Evolutionary conservation across 2,113 vertebrate genomes (phyloP), one percentile per base, ranked within the genome.

Genomic region (Sardina pilchardus): DNA sequence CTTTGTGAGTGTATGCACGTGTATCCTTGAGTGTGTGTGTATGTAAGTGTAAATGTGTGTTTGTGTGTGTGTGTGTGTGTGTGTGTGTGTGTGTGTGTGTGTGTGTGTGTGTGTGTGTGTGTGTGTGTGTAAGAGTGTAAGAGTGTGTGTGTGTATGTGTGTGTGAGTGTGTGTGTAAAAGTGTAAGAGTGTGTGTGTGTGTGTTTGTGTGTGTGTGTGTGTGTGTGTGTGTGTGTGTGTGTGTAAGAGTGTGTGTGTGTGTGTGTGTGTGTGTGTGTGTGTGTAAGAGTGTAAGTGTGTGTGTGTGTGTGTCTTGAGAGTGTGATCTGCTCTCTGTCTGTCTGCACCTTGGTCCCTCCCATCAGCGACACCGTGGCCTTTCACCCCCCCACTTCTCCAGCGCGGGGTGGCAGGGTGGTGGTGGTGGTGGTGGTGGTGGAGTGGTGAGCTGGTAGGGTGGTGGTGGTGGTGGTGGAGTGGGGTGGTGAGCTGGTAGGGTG

Each of bases 311-410:
- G 86, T 36, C 45, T 42, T 88, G 67, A 83, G 48, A 86, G 75
- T 56, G n/a, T 90, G 88, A 91, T 94, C 93, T 94, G 94, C 87
- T 90, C 92, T 85, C 43, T 91, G 88, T 94, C 93, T 92, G 90
- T 94, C 93, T 87, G 83, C 94, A 94, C 92, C 90, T 92, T 89
- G 21, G 67, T 83, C 87, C 86, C 90, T 86, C 87, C 85, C 87
- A 88, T 90, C 48, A 84, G 81, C 86, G 34, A 78, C 88, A 88
- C 43, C 59, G 83, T 85, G 87, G 86, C 82, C 86, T 88, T 83
- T 88, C 48, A 71, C 85, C 84, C 84, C 47, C 86, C 88, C 88
- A 47, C 45, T 81, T 78, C 87, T 88, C 88, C 88, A 86, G 83
- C 87, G 80, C 84, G 50, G 87, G 47, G 43, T 82, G 26, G 63